Evolutionary conservation across 1,140 invertebrate genomes (phyloP).

Genomic region (Euschistus heros): DNA sequence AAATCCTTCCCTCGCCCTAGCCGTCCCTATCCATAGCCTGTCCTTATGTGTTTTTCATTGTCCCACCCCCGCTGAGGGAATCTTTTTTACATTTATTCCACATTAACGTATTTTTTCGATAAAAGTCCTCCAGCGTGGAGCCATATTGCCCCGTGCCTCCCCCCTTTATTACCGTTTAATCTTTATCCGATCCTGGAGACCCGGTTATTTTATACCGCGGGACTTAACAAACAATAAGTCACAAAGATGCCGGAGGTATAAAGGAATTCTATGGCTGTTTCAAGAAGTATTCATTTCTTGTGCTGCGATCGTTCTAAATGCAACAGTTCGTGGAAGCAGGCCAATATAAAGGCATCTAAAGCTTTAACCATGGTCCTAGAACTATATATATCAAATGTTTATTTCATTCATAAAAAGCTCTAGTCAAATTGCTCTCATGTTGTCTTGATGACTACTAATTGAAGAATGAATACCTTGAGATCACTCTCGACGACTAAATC

Average conservation of each 20-base stretch:
- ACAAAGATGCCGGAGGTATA: background rate
- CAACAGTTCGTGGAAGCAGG: too few species aligned
- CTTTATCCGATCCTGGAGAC: background rate
- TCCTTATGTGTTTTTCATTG: constrained; percentile 14
- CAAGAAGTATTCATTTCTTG: too few species aligned
- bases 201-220: background rate
- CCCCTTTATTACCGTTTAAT: constrained; percentile 15
- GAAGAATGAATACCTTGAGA: too few species aligned
- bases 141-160: constrained; percentile 5
- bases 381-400: too few species aligned
- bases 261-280: background rate
- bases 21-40: background rate
- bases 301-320: too few species aligned
- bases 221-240: constrained; percentile 17
- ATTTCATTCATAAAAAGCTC: too few species aligned
- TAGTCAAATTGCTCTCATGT: too few species aligned
- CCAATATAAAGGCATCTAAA: too few species aligned
- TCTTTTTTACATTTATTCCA: constrained; percentile 16
- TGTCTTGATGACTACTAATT: too few species aligned
- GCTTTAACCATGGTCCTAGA: too few species aligned
- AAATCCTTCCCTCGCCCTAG: background rate
- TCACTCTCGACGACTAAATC: too few species aligned
- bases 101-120: constrained; percentile 16
- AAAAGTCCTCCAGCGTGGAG: constrained; percentile 3
- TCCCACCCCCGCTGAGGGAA: background rate